phyloP scores from a whole-genome alignment of 1,140 invertebrate species.

The Archivesica marissinica region DNA sequence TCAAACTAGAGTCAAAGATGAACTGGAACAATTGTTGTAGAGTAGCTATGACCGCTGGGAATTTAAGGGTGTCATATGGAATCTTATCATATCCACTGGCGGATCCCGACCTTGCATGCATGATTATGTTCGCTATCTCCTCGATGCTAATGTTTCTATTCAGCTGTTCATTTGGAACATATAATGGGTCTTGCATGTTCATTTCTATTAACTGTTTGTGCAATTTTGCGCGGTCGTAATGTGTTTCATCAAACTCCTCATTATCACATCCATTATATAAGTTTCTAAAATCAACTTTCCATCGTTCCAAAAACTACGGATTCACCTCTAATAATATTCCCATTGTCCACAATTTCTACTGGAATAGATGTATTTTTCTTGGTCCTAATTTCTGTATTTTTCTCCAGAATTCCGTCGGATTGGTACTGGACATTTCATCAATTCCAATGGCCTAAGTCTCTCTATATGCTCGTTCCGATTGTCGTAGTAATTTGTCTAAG shows the following conservation, averaged over 20 bases:
- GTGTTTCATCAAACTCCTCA: conserved; percentile 1
- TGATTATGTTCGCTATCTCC: neutral
- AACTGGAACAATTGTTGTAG: conserved; percentile 39
- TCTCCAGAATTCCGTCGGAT: conserved; percentile 45
- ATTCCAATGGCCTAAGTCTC: neutral
- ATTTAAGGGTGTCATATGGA: conserved; percentile 20
- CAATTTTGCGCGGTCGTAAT: conserved; percentile 8
- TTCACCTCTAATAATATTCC: neutral
- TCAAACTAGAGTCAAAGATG: conserved; percentile 33
- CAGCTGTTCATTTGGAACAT: neutral
- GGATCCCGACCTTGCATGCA: neutral
- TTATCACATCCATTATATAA: conserved; percentile 7
- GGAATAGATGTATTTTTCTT: conserved; percentile 32
- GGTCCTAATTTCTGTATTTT: conserved; percentile 42
- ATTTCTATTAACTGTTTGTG: conserved; percentile 13
- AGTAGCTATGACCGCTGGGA: neutral
- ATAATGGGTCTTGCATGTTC: conserved; percentile 31
- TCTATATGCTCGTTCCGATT: neutral
- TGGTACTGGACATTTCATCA: neutral
- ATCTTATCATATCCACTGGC: neutral
- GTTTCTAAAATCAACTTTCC: conserved; percentile 23
- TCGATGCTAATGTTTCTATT: conserved; percentile 5
- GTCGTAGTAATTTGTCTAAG: too few relatives aligned
- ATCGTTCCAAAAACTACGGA: neutral
- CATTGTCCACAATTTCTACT: conserved; percentile 21